Evolutionary conservation across 1,140 invertebrate genomes (phyloP).

Genomic region (Drosophila melanogaster): DNA sequence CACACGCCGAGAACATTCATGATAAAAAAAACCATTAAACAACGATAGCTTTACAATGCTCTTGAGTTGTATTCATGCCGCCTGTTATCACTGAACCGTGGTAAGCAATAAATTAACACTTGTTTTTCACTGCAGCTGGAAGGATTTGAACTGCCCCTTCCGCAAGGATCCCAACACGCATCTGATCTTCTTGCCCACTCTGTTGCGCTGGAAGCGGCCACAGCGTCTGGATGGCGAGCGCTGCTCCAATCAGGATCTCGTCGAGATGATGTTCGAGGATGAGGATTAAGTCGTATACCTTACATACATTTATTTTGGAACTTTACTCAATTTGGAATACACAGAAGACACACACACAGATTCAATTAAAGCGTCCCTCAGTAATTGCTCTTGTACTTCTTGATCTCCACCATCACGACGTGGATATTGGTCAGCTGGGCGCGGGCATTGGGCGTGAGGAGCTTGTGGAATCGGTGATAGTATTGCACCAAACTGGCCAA

Average conservation of each 20-base stretch:
- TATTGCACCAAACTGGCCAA: constrained; percentile 98
- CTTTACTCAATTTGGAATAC: constrained; percentile 37
- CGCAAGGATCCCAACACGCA: constrained; percentile 88
- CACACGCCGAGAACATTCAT: constrained; percentile 44
- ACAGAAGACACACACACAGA: constrained; percentile 28
- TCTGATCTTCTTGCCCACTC: constrained; percentile 90
- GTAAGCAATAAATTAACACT: constrained; percentile 23
- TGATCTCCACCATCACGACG: constrained; percentile 99
- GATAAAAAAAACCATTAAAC: constrained; percentile 34
- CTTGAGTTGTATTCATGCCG: constrained; percentile 26
- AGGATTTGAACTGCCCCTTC: constrained; percentile 90
- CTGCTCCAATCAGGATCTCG: constrained; percentile 88
- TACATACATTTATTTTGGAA: constrained; percentile 48
- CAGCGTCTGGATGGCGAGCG: constrained; percentile 90
- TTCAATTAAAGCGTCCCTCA: constrained; percentile 75
- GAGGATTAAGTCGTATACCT: constrained; percentile 60
- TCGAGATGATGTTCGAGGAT: constrained; percentile 85
- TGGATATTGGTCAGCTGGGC: constrained; percentile 98
- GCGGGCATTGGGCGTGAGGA: constrained; percentile 94
- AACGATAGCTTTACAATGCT: constrained; percentile 30
- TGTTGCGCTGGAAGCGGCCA: constrained; percentile 89
- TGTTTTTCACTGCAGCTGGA: constrained; percentile 88
- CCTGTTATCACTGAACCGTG: constrained; percentile 12
- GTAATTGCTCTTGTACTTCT: constrained; percentile 98
- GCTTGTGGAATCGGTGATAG: constrained; percentile 98